Percentiles rank a stretch among this genome's conserved stretches.
Evolutionary conservation across 1,140 invertebrate species (phyloP).

Genomic region (Papilio dardanus): DNA sequence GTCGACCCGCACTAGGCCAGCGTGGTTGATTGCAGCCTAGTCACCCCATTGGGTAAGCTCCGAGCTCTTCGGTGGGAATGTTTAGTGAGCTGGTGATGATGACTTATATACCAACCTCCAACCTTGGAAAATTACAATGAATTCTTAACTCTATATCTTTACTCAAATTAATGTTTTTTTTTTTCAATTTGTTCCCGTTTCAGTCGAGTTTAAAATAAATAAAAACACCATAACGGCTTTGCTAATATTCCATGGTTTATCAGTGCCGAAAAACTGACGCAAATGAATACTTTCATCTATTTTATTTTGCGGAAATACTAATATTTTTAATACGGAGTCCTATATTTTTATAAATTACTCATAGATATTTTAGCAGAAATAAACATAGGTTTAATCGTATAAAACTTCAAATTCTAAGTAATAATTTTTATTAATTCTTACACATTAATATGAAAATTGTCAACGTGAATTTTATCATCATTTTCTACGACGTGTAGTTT

Average conservation of each 20-base stretch:
- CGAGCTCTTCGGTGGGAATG: too few relatives aligned
- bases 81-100: too few relatives aligned
- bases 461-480: neutral
- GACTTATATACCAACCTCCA: too few relatives aligned
- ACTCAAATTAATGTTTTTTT: neutral
- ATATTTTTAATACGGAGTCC: too few relatives aligned
- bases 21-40: too few relatives aligned
- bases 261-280: neutral
- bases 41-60: too few relatives aligned
- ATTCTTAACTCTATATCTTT: too few relatives aligned
- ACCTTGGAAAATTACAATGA: too few relatives aligned
- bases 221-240: neutral
- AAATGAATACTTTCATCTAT: neutral
- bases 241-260: neutral
- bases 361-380: neutral
- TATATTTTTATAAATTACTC: too few relatives aligned
- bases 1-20: too few relatives aligned
- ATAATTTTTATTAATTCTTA: neutral
- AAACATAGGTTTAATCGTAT: neutral
- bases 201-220: conserved; percentile 5
- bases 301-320: neutral
- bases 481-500: too few relatives aligned
- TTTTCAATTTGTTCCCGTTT: conserved; percentile 20
- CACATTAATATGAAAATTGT: neutral
- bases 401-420: neutral